phyloP scores from a whole-genome alignment of 2,888 invertebrate genomes.

The Meganola albula region DNA sequence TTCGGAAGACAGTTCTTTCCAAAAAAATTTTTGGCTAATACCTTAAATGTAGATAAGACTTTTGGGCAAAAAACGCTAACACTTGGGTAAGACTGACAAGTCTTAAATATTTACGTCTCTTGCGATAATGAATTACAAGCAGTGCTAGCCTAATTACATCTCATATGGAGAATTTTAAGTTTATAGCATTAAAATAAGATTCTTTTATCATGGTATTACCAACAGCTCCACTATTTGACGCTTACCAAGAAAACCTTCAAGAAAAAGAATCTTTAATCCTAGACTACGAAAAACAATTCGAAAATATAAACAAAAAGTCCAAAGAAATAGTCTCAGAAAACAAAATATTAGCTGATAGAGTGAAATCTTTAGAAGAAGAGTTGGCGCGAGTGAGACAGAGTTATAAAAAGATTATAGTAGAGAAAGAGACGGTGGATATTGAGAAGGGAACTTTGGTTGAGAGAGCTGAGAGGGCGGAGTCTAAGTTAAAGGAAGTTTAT shows the following conservation, averaged over 20 bases:
- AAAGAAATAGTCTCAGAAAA: slow-evolving; percentile 85
- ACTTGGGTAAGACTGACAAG: too few species aligned
- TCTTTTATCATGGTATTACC: too few species aligned
- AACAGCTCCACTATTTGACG: slow-evolving; percentile 82
- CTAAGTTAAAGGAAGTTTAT: slow-evolving; percentile 85
- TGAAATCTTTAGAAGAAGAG: slow-evolving; percentile 50
- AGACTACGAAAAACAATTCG: slow-evolving; percentile 84
- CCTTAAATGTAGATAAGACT: too few species aligned
- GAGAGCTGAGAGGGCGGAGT: slow-evolving; percentile 83
- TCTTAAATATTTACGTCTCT: too few species aligned
- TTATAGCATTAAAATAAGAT: too few species aligned
- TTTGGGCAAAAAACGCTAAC: too few species aligned
- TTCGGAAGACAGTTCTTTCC: too few species aligned
- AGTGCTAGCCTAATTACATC: too few species aligned
- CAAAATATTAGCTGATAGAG: slow-evolving; percentile 73
- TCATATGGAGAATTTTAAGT: too few species aligned
- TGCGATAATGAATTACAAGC: too few species aligned
- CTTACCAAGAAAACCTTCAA: slow-evolving; percentile 86
- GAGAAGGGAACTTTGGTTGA: slow-evolving; percentile 75
- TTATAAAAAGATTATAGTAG: slow-evolving; percentile 56
- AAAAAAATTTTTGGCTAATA: too few species aligned
- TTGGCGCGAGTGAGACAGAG: slow-evolving; percentile 54
- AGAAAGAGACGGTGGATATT: slow-evolving; percentile 65
- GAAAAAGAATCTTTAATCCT: slow-evolving; percentile 86
- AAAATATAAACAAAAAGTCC: slow-evolving; percentile 82